These are phyloP conservation scores for Apostichopus parvimensis DNA, from an alignment of 35 echinoderm and acorn worm genomes.

Conservation along the genomic window DNA sequence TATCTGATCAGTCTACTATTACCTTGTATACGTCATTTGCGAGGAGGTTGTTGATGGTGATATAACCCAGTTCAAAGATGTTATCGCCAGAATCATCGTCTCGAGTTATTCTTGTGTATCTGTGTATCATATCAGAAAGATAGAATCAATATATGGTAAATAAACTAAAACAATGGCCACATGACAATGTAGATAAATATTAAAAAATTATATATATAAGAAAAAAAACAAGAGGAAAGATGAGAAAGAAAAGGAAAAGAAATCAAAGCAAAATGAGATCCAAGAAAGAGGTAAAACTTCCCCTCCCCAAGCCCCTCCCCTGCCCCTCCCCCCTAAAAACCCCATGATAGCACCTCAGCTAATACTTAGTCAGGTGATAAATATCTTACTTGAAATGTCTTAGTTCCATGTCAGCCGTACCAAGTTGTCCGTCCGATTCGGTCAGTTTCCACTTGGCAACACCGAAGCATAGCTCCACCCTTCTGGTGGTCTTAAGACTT, in stretches of 20 bases:
- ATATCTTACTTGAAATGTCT: slow-evolving; percentile 94
- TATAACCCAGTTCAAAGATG: slow-evolving; percentile 85
- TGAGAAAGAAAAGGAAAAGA: no score
- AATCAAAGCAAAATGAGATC: no score
- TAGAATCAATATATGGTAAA: background rate
- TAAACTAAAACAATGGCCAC: no score
- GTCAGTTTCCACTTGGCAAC: slow-evolving; percentile 95
- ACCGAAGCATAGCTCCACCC: slow-evolving; percentile 90
- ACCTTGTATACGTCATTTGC: slow-evolving; percentile 95
- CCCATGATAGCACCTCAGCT: no score
- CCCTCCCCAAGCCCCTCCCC: no score
- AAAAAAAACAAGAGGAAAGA: no score
- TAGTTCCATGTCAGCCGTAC: slow-evolving; percentile 87
- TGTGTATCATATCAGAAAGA: background rate
- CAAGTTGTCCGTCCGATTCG: slow-evolving; percentile 90
- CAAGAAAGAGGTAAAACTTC: no score
- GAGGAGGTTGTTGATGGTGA: slow-evolving; percentile 89
- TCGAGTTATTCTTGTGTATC: slow-evolving; percentile 82
- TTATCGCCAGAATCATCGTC: slow-evolving; percentile 93
- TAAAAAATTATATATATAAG: no score
- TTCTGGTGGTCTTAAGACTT: slow-evolving; percentile 56
- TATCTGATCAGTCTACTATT: background rate
- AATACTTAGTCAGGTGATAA: no score
- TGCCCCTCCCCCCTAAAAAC: no score
- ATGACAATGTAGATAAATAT: no score